Percentiles rank a stretch among this genome's conserved stretches.
Evolutionary conservation across 2,797 vertebrate species (phyloP).

Genomic region (Thaleichthys pacificus): DNA sequence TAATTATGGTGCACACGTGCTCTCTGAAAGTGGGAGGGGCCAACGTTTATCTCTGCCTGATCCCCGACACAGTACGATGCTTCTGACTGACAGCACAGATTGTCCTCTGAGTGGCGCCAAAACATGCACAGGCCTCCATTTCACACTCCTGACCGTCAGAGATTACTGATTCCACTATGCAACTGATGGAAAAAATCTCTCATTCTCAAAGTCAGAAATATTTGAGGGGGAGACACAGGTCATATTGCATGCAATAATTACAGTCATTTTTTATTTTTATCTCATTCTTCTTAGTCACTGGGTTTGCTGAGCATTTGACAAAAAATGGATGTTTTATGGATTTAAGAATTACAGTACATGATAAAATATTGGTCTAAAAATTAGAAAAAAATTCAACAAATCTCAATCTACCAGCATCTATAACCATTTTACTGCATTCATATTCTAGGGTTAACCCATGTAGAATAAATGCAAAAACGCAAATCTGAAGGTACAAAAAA

Average conservation of each 20-base stretch:
- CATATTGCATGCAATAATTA: conserved; percentile 18
- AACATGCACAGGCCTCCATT: conserved; percentile 53
- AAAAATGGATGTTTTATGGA: neutral
- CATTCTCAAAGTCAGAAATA: conserved; percentile 17
- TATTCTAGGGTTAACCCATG: neutral
- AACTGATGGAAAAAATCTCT: conserved; percentile 26
- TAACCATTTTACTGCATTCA: neutral
- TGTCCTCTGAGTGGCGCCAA: conserved; percentile 48
- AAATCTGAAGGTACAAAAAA: conserved; percentile 43
- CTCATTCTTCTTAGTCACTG: neutral
- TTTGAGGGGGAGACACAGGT: conserved; percentile 41
- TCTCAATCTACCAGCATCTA: neutral
- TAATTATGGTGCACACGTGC: conserved; percentile 75
- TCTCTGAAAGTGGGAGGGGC: conserved; percentile 63
- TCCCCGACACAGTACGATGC: conserved; percentile 55
- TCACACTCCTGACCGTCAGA: conserved; percentile 48
- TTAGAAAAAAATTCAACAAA: neutral
- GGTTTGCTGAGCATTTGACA: neutral
- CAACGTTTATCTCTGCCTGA: conserved; percentile 56
- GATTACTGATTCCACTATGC: conserved; percentile 49
- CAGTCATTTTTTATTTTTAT: neutral
- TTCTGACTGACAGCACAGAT: conserved; percentile 57
- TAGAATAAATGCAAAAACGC: conserved; percentile 16
- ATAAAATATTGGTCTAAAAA: neutral
- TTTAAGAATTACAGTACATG: neutral